phyloP scores from a whole-genome alignment of 2,888 invertebrate genomes.

The Hirtodrosophila trivittata region DNA sequence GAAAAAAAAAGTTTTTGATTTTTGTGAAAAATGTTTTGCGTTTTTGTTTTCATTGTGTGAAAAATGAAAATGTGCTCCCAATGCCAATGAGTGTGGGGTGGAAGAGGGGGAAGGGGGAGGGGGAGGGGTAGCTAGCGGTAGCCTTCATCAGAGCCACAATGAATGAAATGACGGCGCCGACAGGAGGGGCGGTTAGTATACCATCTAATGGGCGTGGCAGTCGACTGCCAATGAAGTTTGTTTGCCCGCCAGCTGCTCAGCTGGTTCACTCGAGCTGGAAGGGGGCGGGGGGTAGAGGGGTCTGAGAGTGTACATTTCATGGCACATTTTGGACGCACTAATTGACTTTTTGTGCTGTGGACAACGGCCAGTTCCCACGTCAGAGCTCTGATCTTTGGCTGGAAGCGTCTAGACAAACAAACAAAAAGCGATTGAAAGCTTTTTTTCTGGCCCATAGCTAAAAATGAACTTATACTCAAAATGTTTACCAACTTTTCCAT shows the following conservation, averaged over 20 bases:
- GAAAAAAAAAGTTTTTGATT: conserved; percentile 64
- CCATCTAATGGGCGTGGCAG: conserved; percentile 44
- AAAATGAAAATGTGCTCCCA: conserved; percentile 50
- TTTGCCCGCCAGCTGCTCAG: conserved; percentile 45
- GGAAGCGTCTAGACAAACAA: conserved; percentile 42
- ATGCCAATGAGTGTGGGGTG: background rate
- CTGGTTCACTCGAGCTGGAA: background rate
- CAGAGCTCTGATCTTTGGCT: conserved; percentile 15
- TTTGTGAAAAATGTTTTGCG: conserved; percentile 55
- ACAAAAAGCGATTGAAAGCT: conserved; percentile 19
- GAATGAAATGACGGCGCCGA: conserved; percentile 42
- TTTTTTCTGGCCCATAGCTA: conserved; percentile 18
- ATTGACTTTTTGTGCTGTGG: conserved; percentile 56
- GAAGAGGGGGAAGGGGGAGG: background rate
- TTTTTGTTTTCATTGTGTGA: conserved; percentile 41
- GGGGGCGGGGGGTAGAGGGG: background rate
- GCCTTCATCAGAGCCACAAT: conserved; percentile 26
- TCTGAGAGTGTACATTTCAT: conserved; percentile 10
- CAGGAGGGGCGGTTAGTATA: conserved; percentile 25
- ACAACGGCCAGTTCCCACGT: background rate
- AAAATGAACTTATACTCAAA: conserved; percentile 29
- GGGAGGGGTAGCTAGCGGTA: background rate
- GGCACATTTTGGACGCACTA: conserved; percentile 35
- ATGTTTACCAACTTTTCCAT: conserved; percentile 14
- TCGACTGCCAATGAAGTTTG: conserved; percentile 44